Conservation (phyloP, 2,113 vertebrate genomes). For the Petaurus breviceps region DNA sequence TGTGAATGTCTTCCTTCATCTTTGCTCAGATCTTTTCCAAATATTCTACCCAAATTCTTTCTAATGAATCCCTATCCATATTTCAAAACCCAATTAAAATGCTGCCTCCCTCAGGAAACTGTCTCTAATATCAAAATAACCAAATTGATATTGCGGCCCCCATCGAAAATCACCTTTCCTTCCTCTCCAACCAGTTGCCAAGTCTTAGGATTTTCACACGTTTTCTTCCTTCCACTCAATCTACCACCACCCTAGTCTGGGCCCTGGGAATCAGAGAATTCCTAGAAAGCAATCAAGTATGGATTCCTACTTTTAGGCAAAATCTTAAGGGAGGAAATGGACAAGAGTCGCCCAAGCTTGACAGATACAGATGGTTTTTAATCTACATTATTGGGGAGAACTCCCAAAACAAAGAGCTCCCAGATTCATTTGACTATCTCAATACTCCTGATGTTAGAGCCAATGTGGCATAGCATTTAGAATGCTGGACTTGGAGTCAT, state of each 20-base stretch:
- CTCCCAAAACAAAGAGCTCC: not conserved
- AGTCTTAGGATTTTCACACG: not conserved
- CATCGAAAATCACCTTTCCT: not conserved
- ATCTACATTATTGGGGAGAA: not conserved
- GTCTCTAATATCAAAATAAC: not conserved
- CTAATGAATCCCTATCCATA: not conserved
- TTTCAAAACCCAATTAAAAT: not conserved
- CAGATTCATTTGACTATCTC: not conserved
- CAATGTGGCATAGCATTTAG: not conserved
- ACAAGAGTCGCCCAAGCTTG: not conserved
- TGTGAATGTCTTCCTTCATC: not conserved
- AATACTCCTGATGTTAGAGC: not conserved
- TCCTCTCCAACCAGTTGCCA: not conserved
- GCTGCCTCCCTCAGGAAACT: not conserved
- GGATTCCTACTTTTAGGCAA: not conserved
- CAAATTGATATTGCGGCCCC: not conserved
- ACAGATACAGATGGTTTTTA: not conserved
- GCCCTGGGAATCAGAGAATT: not conserved
- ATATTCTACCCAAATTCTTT: not conserved
- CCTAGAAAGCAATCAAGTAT: not conserved
- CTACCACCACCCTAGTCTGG: not conserved
- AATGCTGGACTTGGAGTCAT: not conserved
- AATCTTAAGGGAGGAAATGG: not conserved
- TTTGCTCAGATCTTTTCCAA: not conserved
- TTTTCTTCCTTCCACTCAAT: not conserved